Percentiles rank a stretch among this genome's conserved stretches.
These are phyloP conservation scores for Paramacrobiotus metropolitanus DNA, from an alignment of 1,140 invertebrate species.

Conservation along the genomic window DNA sequence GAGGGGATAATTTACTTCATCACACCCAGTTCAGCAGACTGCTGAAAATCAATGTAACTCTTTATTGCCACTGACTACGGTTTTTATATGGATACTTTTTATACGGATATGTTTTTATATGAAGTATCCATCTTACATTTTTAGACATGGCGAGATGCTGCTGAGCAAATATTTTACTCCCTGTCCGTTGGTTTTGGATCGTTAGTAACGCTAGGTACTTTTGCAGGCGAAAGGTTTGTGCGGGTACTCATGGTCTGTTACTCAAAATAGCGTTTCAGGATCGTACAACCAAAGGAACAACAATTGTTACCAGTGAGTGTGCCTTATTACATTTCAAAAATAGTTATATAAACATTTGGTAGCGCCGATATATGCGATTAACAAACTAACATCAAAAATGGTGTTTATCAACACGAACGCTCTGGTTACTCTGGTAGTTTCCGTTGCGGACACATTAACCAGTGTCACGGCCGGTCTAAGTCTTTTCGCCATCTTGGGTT, in stretches of 20 bases:
- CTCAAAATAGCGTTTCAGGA: conserved; percentile 5
- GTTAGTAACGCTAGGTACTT: conserved; percentile 26
- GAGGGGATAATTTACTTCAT: conserved; percentile 27
- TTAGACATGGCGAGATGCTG: conserved; percentile 25
- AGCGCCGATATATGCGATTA: too few species aligned
- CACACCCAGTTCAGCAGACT: conserved; percentile 21
- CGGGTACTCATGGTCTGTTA: conserved; percentile 21
- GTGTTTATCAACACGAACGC: conserved; percentile 33
- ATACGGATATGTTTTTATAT: too few species aligned
- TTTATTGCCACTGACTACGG: neutral
- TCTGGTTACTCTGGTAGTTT: conserved; percentile 47
- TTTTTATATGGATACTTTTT: neutral
- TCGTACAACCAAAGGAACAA: conserved; percentile 6
- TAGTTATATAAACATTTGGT: neutral
- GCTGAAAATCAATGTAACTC: conserved; percentile 21
- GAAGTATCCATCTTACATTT: neutral
- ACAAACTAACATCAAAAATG: neutral
- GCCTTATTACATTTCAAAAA: neutral
- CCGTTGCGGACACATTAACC: conserved; percentile 26
- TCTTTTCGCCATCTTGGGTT: conserved; percentile 25
- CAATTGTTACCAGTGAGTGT: neutral
- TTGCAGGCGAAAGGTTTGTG: too few species aligned
- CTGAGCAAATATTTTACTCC: conserved; percentile 28
- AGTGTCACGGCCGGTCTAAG: conserved; percentile 24
- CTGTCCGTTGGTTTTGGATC: conserved; percentile 27